Percentiles rank a stretch among this genome's conserved stretches.
phyloP scores from a whole-genome alignment of 2,888 invertebrate species.

The Rapana venosa region DNA sequence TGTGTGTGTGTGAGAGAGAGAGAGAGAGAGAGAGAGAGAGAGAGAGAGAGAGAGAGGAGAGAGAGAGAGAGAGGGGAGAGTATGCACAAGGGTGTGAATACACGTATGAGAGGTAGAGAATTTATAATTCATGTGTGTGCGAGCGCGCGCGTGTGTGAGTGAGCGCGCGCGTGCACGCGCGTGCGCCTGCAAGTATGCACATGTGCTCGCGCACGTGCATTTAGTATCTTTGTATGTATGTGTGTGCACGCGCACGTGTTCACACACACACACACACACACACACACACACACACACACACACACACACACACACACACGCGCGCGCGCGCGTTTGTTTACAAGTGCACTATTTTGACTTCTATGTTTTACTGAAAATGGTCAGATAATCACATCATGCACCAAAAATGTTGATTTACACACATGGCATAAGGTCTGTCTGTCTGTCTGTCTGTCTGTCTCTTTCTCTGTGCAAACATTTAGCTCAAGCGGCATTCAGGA shows the following conservation, averaged over 20 bases:
- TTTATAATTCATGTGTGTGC: background rate
- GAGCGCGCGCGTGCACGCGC: background rate
- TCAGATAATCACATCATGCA: too few species aligned
- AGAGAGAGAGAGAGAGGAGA: background rate
- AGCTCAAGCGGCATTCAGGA: too few species aligned
- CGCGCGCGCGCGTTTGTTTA: background rate
- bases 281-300: slow-evolving; percentile 1
- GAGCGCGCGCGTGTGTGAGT: background rate
- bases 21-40: background rate
- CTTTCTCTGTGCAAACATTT: too few species aligned
- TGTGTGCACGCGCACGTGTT: background rate
- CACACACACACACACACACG: background rate
- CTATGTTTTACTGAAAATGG: too few species aligned
- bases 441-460: too few species aligned
- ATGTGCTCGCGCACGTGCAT: background rate
- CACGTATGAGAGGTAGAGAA: background rate
- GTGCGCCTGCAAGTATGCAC: background rate
- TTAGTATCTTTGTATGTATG: background rate
- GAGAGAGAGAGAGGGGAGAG: background rate
- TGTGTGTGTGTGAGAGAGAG: slow-evolving; percentile 13
- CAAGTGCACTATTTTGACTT: too few species aligned
- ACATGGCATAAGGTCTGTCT: too few species aligned
- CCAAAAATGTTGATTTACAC: too few species aligned
- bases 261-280: background rate
- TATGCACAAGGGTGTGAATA: background rate